Evolutionary conservation across 2,113 vertebrate genomes (phyloP).

Genomic region (Electrona antarctica): DNA sequence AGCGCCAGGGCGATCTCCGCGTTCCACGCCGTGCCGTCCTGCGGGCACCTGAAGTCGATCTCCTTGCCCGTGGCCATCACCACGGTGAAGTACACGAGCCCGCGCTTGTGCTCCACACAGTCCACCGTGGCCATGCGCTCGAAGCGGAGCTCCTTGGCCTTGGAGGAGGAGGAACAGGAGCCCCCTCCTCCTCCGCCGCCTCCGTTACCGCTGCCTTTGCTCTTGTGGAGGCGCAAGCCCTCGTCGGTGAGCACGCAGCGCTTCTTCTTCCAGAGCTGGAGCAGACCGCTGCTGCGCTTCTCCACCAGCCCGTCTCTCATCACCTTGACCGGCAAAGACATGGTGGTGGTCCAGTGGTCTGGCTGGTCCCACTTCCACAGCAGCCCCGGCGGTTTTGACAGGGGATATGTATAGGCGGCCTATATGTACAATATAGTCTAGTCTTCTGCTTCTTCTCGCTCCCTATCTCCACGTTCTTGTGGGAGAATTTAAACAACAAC

Average conservation of each 20-base stretch:
- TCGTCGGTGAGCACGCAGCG: slow-evolving; percentile 89
- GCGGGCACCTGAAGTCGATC: slow-evolving; percentile 90
- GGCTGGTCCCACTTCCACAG: no score
- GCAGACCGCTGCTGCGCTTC: slow-evolving; percentile 92
- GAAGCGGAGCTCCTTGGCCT: slow-evolving; percentile 87
- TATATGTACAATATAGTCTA: background rate
- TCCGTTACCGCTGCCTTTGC: slow-evolving; percentile 20
- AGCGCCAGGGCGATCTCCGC: slow-evolving; percentile 90
- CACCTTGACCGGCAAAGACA: slow-evolving; percentile 80
- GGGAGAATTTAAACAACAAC: background rate
- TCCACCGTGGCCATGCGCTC: slow-evolving; percentile 90
- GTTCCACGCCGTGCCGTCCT: slow-evolving; percentile 91
- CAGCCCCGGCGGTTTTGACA: background rate
- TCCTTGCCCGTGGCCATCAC: slow-evolving; percentile 89
- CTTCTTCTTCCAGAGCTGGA: slow-evolving; percentile 95
- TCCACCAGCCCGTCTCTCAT: slow-evolving; percentile 89
- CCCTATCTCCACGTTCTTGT: no score
- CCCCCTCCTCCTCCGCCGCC: background rate
- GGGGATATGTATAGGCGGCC: background rate
- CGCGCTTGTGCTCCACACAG: slow-evolving; percentile 92
- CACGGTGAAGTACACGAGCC: slow-evolving; percentile 91
- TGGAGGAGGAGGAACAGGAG: slow-evolving; percentile 69
- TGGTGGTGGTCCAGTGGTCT: slow-evolving; percentile 42
- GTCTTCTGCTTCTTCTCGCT: background rate
- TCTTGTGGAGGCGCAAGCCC: slow-evolving; percentile 82